phyloP scores from a whole-genome alignment of 2,797 vertebrate species.

The Alca torda region DNA sequence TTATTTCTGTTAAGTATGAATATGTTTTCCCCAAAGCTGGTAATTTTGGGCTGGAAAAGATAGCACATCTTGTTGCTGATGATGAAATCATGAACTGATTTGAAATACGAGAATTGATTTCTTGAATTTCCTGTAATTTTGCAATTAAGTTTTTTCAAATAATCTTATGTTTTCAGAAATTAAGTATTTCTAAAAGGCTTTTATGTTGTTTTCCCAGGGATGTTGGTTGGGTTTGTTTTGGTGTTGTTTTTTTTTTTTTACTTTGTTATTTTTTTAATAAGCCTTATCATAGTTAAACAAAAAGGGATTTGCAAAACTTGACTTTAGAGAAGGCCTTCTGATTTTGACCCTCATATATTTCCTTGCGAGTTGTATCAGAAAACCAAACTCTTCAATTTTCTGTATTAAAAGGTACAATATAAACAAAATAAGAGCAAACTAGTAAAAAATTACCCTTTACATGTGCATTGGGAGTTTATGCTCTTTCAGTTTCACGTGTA shows the following conservation, averaged over 20 bases:
- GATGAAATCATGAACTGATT: slow-evolving; percentile 16
- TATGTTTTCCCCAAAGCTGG: slow-evolving; percentile 68
- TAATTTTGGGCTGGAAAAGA: slow-evolving; percentile 55
- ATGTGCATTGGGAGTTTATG: background rate
- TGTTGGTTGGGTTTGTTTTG: background rate
- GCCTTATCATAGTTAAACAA: slow-evolving; percentile 15
- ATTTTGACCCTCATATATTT: background rate
- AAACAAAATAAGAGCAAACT: background rate
- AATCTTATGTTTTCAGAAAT: slow-evolving; percentile 25
- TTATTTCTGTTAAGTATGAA: slow-evolving; percentile 53
- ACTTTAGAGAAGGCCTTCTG: background rate
- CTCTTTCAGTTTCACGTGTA: background rate
- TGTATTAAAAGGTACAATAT: background rate
- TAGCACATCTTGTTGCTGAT: slow-evolving; percentile 3
- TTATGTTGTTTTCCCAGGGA: background rate
- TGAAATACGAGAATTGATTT: slow-evolving; percentile 33
- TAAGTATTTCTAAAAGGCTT: slow-evolving; percentile 17
- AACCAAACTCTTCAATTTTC: background rate
- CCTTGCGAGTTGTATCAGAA: background rate
- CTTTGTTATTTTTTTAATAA: background rate
- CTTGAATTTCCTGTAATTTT: slow-evolving; percentile 35
- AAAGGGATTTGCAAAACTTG: slow-evolving; percentile 33
- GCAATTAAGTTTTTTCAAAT: background rate
- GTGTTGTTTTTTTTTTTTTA: background rate
- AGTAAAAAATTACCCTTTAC: background rate